Percentiles rank a stretch among this genome's conserved stretches.
Evolutionary conservation across 1,140 invertebrate genomes (phyloP).

Genomic region (Diploscapter pachys): DNA sequence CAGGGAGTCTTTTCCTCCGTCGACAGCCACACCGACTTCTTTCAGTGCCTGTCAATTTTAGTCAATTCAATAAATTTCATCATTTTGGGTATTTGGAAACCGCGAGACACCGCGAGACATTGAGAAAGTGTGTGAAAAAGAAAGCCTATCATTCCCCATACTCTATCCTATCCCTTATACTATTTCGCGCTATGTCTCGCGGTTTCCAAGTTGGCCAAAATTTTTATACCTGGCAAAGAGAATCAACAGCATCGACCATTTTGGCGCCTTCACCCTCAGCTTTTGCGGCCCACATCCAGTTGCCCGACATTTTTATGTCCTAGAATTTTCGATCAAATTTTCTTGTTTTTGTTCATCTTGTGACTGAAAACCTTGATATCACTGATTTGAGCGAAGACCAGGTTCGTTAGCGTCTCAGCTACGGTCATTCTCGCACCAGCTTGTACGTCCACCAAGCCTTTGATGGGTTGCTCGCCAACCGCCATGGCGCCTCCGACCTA

Average conservation of each 20-base stretch:
- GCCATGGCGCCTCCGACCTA: slow-evolving; percentile 82
- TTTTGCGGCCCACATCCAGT: slow-evolving; percentile 99
- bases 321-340: slow-evolving; percentile 44
- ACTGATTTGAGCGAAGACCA: slow-evolving; percentile 82
- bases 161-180: too few relatives aligned
- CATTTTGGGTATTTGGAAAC: too few relatives aligned
- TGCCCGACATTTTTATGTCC: slow-evolving; percentile 92
- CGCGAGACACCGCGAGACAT: too few relatives aligned
- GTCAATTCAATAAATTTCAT: too few relatives aligned
- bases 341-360: too few relatives aligned
- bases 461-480: slow-evolving; percentile 93
- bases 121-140: too few relatives aligned
- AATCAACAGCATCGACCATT: slow-evolving; percentile 78
- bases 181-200: too few relatives aligned
- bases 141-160: too few relatives aligned
- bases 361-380: too few relatives aligned
- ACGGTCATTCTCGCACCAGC: slow-evolving; percentile 88
- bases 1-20: slow-evolving; percentile 95
- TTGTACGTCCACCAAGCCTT: slow-evolving; percentile 75
- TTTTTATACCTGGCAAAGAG: slow-evolving; percentile 70
- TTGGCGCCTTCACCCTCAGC: slow-evolving; percentile 81
- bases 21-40: slow-evolving; percentile 82
- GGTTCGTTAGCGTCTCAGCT: slow-evolving; percentile 86
- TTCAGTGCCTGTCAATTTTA: slow-evolving; percentile 68
- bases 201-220: too few relatives aligned